Evolutionary conservation across 2,113 vertebrate species (phyloP), one percentile per base, ranked within the genome.

Genomic region (Phylloscopus trochiloides): DNA sequence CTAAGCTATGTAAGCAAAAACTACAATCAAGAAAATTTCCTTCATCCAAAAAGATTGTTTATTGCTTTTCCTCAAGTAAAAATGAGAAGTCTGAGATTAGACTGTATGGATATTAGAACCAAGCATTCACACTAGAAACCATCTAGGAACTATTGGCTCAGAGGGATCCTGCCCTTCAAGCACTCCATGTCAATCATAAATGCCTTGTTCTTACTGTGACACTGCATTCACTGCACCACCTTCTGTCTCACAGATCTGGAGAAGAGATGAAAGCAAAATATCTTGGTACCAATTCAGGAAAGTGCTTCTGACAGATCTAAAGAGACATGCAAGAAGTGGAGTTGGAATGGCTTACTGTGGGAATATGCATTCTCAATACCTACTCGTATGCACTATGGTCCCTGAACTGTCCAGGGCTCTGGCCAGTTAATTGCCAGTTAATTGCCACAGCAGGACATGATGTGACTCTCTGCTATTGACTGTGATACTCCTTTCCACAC

Each of bases 331-430:
- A 62, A 71, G 78, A 74, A 17, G 55, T 5, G 6, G 50, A 73
- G 42, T 3, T 85, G 29, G 36, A 77, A 62, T 4, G 13, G 16
- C 9, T 38, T 47, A 25, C 11, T 54, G 34, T 47, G 38, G 43
- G 38, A 77, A 82, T 65, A 58, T 3, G 36, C 13, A 58, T 57
- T 42, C 42, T n/a, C 34, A 79, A 42, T n/a, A 43, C 16, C 12
- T 21, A 18, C 31, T 50, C 1, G 1, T 20, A 31, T 0, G 2
- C 36, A 52, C 50, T 28, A 7, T 15, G 17, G 21, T 40, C 21
- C 24, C 74, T 7, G 16, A 36, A 15, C 36, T 45, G 58, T 7
- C 10, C 25, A n/a, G 16, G 51, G 20, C 28, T 76, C 68, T 87
- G 51, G 50, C 32, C 50, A 38, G 28, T 14, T 70, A 66, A 42